A percentile compares a stretch with the other conserved stretches of the same genome.
These are phyloP conservation scores for Thalpophila matura DNA, from an alignment of 2,888 invertebrate species.

Conservation along the genomic window DNA sequence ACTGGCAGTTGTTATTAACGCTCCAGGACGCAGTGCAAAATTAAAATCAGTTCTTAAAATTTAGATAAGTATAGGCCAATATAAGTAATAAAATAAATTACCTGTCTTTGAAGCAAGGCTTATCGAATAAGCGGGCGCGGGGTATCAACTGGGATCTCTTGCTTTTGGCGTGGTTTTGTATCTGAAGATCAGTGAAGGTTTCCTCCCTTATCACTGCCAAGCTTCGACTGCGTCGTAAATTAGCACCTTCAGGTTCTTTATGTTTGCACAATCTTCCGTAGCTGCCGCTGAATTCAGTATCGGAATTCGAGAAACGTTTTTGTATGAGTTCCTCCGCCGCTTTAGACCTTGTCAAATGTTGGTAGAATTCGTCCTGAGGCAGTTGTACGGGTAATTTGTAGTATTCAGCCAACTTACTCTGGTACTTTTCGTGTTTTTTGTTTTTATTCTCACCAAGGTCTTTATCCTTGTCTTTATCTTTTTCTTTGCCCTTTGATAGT, in stretches of 20 bases:
- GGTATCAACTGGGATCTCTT: conserved; percentile 95
- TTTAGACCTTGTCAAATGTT: conserved; percentile 86
- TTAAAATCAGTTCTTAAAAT: no score
- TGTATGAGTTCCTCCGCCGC: conserved; percentile 86
- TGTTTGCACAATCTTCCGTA: conserved; percentile 88
- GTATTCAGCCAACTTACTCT: conserved; percentile 88
- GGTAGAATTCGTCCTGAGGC: conserved; percentile 89
- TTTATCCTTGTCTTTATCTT: conserved; percentile 81
- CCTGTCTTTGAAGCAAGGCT: conserved; percentile 94
- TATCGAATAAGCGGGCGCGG: conserved; percentile 94
- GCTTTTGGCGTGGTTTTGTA: conserved; percentile 91
- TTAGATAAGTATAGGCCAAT: no score
- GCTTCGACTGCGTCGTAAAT: conserved; percentile 93
- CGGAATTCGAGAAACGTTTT: conserved; percentile 85
- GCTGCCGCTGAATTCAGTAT: conserved; percentile 86
- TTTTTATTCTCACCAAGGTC: conserved; percentile 80
- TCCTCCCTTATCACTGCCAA: conserved; percentile 95
- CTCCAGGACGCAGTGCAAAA: no score
- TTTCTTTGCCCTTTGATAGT: conserved; percentile 82
- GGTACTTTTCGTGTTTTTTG: conserved; percentile 87
- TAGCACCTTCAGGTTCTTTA: conserved; percentile 88
- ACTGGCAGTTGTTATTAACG: no score
- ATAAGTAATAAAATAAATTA: conserved; percentile 72
- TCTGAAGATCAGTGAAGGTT: conserved; percentile 93
- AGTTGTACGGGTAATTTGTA: conserved; percentile 86